A percentile compares a stretch with the other conserved stretches of the same genome.
phyloP scores from a whole-genome alignment of 2,797 vertebrate genomes.

The Paratrypauchen microcephalus region DNA sequence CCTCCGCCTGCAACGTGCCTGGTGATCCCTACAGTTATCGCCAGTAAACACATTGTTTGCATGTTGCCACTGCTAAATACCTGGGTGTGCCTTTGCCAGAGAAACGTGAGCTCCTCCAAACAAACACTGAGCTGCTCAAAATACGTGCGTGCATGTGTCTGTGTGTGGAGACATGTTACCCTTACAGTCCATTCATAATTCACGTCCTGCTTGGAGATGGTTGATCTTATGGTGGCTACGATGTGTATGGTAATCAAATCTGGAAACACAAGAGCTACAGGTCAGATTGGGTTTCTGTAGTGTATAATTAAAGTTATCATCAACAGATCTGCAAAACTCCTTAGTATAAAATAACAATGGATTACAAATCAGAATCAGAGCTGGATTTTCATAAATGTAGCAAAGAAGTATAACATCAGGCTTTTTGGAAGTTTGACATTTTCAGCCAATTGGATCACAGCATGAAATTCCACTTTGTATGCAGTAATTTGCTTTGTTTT shows the following conservation, averaged over 20 bases:
- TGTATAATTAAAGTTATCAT: slow-evolving; percentile 38
- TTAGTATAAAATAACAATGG: background rate
- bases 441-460: background rate
- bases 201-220: slow-evolving; percentile 39
- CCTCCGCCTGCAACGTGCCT: background rate
- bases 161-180: slow-evolving; percentile 13
- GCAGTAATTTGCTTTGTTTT: slow-evolving; percentile 11
- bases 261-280: slow-evolving; percentile 29
- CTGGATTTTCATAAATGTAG: background rate
- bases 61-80: slow-evolving; percentile 12
- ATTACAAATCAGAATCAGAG: background rate
- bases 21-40: background rate
- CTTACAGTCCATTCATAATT: slow-evolving; percentile 54
- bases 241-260: slow-evolving; percentile 48
- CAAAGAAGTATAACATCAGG: background rate
- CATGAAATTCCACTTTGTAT: background rate
- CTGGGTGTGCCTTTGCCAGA: slow-evolving; percentile 45
- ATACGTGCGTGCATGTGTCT: slow-evolving; percentile 28
- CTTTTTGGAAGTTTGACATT: background rate
- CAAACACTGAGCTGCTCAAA: slow-evolving; percentile 45
- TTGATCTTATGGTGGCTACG: slow-evolving; percentile 20
- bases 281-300: slow-evolving; percentile 29
- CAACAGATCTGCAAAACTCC: background rate
- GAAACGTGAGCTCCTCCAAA: slow-evolving; percentile 42
- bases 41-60: background rate